phyloP scores from a whole-genome alignment of 2,888 invertebrate genomes.

The Ennomos fuscantarius region DNA sequence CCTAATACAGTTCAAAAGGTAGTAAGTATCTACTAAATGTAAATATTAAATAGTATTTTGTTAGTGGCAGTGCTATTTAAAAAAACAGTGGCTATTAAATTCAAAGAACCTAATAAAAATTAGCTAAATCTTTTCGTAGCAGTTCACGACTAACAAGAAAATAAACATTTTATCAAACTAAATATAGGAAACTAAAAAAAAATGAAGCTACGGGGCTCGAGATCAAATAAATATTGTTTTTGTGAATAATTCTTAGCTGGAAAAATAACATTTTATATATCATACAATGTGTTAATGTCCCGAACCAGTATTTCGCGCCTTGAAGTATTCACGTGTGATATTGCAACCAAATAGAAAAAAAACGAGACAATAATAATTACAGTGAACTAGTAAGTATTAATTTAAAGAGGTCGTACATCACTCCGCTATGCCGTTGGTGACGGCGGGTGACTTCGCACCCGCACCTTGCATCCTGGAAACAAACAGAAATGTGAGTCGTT shows the following conservation, averaged over 20 bases:
- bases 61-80: conserved; percentile 52
- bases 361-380: conserved; percentile 35
- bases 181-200: conserved; percentile 59
- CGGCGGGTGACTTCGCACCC: conserved; percentile 52
- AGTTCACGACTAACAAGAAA: conserved; percentile 57
- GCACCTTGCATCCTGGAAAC: conserved; percentile 54
- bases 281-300: conserved; percentile 51
- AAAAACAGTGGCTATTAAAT: conserved; percentile 43
- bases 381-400: conserved; percentile 28
- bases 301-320: conserved; percentile 70
- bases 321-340: conserved; percentile 76
- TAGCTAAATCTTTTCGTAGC: conserved; percentile 55
- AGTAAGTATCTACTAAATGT: conserved; percentile 21
- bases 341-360: conserved; percentile 59
- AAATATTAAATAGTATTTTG: conserved; percentile 53
- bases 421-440: conserved; percentile 70
- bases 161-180: conserved; percentile 64
- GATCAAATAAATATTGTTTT: conserved; percentile 65
- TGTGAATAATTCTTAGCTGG: conserved; percentile 78
- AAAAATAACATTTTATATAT: conserved; percentile 54
- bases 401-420: conserved; percentile 40
- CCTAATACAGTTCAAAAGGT: conserved; percentile 8
- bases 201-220: conserved; percentile 71
- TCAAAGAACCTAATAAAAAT: conserved; percentile 39
- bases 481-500: neutral